These are phyloP conservation scores for Diadegma fenestrale DNA, from an alignment of 2,888 invertebrate species.

Conservation along the genomic window DNA sequence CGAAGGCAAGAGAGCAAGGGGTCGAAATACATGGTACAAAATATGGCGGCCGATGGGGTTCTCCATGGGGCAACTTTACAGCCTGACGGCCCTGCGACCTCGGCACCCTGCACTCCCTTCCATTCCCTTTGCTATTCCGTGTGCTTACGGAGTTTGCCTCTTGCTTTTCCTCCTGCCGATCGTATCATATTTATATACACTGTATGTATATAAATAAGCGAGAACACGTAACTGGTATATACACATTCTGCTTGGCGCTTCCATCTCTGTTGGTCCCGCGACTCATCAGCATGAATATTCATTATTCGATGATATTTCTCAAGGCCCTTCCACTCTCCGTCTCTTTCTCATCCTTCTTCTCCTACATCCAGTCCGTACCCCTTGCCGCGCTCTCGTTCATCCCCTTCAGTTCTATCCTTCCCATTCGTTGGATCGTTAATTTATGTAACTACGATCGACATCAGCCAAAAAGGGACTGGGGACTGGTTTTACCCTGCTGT, in stretches of 20 bases:
- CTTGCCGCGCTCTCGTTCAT: constrained; percentile 48
- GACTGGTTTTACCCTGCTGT: constrained; percentile 61
- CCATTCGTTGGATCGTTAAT: constrained; percentile 81
- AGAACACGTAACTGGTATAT: constrained; percentile 49
- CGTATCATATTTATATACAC: constrained; percentile 36
- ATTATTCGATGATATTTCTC: constrained; percentile 85
- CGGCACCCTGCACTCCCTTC: constrained; percentile 56
- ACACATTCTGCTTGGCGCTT: constrained; percentile 77
- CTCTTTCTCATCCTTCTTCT: constrained; percentile 47
- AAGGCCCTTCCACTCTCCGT: constrained; percentile 67
- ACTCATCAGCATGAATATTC: constrained; percentile 85
- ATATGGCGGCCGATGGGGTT: constrained; percentile 83
- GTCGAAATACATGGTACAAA: constrained; percentile 81
- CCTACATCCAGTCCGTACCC: constrained; percentile 33
- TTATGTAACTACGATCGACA: constrained; percentile 82
- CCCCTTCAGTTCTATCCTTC: constrained; percentile 63
- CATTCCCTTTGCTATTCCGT: constrained; percentile 48
- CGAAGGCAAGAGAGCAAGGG: constrained; percentile 65
- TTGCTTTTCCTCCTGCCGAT: constrained; percentile 66
- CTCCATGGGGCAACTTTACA: constrained; percentile 84
- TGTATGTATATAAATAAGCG: constrained; percentile 31
- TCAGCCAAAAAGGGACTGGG: constrained; percentile 63
- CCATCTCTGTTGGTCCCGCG: constrained; percentile 80
- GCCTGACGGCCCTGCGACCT: constrained; percentile 74
- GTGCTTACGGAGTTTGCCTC: constrained; percentile 53